Conservation (phyloP, 2,888 invertebrate species). For the Leuctra nigra region DNA sequence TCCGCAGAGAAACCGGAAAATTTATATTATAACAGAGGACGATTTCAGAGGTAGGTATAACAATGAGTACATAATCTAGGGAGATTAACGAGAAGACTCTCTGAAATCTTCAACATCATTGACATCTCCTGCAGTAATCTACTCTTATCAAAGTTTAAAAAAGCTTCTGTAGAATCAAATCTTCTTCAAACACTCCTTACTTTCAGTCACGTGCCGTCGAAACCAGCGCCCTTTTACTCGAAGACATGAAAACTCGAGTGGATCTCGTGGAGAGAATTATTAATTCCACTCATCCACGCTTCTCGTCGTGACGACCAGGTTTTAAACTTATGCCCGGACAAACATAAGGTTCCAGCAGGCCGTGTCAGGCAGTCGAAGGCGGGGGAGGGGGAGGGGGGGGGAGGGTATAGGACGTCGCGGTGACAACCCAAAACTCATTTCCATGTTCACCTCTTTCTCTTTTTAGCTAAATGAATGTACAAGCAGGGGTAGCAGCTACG, state of each 20-base stretch:
- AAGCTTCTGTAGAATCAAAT: neutral
- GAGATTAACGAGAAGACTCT: neutral
- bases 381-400: neutral
- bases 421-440: slow-evolving; percentile 24
- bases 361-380: slow-evolving; percentile 1
- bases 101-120: too few relatives aligned
- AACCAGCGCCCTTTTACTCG: neutral
- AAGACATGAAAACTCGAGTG: slow-evolving; percentile 23
- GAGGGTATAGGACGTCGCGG: slow-evolving; percentile 7
- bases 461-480: slow-evolving; percentile 19
- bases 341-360: slow-evolving; percentile 21
- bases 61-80: slow-evolving; percentile 12
- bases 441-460: slow-evolving; percentile 21
- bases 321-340: slow-evolving; percentile 23
- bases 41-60: slow-evolving; percentile 1
- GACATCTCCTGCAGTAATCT: neutral
- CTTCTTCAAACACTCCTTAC: neutral
- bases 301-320: slow-evolving; percentile 15
- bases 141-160: neutral
- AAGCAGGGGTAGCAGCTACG: neutral
- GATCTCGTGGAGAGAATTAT: slow-evolving; percentile 20
- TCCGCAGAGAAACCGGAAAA: slow-evolving; percentile 3
- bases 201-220: slow-evolving; percentile 9
- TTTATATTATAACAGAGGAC: slow-evolving; percentile 11
- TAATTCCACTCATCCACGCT: slow-evolving; percentile 23